Conservation (phyloP, 2,113 vertebrate genomes). For the Arenaria interpres region DNA sequence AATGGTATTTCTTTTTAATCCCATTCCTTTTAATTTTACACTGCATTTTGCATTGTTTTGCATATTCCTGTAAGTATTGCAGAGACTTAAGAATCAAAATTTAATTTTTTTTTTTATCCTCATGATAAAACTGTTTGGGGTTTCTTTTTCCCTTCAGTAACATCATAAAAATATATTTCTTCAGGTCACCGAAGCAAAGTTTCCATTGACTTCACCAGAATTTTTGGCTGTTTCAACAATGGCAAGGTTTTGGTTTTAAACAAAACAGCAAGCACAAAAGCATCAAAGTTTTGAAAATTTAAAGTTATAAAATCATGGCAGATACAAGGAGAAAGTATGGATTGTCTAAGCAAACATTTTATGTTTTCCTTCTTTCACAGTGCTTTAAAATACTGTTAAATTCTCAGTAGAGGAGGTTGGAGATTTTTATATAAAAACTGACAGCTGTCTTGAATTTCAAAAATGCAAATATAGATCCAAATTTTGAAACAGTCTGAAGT, state of each 20-base stretch:
- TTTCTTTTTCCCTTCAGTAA: not conserved
- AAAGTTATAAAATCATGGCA: not conserved
- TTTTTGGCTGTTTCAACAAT: not conserved
- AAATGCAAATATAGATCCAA: conserved; percentile 22
- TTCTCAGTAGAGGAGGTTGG: not conserved
- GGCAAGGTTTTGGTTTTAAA: not conserved
- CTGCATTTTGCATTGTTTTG: not conserved
- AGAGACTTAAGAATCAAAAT: not conserved
- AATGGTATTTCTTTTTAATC: not conserved
- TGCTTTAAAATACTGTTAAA: not conserved
- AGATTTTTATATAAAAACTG: not conserved
- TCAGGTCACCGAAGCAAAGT: not conserved
- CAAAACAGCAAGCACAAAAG: not conserved
- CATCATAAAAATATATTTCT: not conserved
- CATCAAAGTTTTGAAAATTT: not conserved
- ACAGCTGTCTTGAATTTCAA: conserved; percentile 20
- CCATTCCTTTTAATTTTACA: not conserved
- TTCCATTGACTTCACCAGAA: not conserved
- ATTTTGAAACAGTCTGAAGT: conserved; percentile 9
- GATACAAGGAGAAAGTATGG: not conserved
- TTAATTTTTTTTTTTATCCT: not conserved
- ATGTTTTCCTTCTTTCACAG: not conserved
- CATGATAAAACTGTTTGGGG: not conserved
- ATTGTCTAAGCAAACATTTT: not conserved
- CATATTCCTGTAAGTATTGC: not conserved